Evolutionary conservation across 2,113 vertebrate species (phyloP).

Genomic region (Hypomesus transpacificus): DNA sequence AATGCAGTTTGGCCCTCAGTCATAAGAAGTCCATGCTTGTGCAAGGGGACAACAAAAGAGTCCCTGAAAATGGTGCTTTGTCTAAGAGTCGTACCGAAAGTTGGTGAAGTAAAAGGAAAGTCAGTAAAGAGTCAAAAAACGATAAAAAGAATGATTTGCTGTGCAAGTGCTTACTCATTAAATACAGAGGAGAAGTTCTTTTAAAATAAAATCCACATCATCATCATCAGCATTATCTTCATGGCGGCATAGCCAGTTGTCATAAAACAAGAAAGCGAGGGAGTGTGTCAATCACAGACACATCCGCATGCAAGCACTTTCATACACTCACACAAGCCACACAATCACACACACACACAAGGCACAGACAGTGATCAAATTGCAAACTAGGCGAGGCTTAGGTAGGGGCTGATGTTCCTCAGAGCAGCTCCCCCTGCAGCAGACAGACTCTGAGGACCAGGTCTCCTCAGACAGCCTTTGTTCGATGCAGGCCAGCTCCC

Average conservation of each 20-base stretch:
- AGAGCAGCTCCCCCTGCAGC: constrained; percentile 28
- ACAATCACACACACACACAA: constrained; percentile 26
- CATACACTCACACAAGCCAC: no score
- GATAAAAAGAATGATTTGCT: constrained; percentile 10
- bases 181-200: constrained; percentile 36
- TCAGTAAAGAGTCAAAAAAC: constrained; percentile 23
- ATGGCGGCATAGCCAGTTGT: constrained; percentile 41
- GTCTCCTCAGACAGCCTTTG: constrained; percentile 21
- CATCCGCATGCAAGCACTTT: not conserved
- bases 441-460: constrained; percentile 25
- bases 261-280: constrained; percentile 20
- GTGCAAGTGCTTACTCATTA: constrained; percentile 44
- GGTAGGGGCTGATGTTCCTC: constrained; percentile 22
- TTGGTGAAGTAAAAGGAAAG: not conserved
- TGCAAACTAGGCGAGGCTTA: not conserved
- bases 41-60: constrained; percentile 40
- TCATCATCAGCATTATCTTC: constrained; percentile 9
- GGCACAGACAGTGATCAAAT: constrained; percentile 19
- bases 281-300: constrained; percentile 30
- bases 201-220: constrained; percentile 25
- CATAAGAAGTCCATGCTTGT: constrained; percentile 22
- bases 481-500: not conserved
- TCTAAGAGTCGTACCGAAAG: constrained; percentile 46
- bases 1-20: not conserved
- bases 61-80: constrained; percentile 31